Evolutionary conservation across 1,140 invertebrate genomes (phyloP).

Genomic region (Drosophila kurseongensis): DNA sequence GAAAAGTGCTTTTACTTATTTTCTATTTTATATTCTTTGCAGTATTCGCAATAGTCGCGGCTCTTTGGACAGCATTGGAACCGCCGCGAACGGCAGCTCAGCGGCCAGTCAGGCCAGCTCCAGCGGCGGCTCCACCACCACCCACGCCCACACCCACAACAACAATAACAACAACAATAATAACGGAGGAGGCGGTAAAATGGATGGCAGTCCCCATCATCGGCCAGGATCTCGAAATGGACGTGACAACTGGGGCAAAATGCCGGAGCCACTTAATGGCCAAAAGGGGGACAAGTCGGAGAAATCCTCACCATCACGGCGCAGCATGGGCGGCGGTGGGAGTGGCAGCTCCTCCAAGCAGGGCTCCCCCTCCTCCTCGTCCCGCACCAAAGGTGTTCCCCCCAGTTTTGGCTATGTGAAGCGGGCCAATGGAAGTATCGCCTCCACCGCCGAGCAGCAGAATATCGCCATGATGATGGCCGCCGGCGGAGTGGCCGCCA

Average conservation of each 20-base stretch:
- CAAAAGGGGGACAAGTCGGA: constrained; percentile 75
- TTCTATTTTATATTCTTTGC: background rate
- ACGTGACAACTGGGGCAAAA: constrained; percentile 83
- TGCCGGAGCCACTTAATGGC: constrained; percentile 81
- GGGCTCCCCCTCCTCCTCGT: constrained; percentile 85
- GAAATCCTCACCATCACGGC: constrained; percentile 79
- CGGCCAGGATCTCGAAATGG: constrained; percentile 77
- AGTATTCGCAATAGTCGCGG: constrained; percentile 84
- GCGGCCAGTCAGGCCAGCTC: constrained; percentile 80
- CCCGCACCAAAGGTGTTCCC: constrained; percentile 89
- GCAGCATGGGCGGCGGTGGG: constrained; percentile 70
- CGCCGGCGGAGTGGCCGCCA: constrained; percentile 83
- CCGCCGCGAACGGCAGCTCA: constrained; percentile 72
- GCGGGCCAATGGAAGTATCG: constrained; percentile 87
- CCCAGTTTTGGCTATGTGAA: constrained; percentile 94
- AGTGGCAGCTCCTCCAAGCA: constrained; percentile 85
- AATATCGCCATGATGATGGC: constrained; percentile 81
- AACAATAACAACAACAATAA: constrained; percentile 63
- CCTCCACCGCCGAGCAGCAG: constrained; percentile 86
- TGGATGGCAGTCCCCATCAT: constrained; percentile 76
- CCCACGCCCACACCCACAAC: constrained; percentile 42
- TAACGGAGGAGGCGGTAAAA: constrained; percentile 53
- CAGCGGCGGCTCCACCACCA: constrained; percentile 69
- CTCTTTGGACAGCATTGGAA: constrained; percentile 82
- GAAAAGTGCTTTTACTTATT: background rate